phyloP scores from a whole-genome alignment of 2,888 invertebrate species.

The Limnephilus marmoratus region DNA sequence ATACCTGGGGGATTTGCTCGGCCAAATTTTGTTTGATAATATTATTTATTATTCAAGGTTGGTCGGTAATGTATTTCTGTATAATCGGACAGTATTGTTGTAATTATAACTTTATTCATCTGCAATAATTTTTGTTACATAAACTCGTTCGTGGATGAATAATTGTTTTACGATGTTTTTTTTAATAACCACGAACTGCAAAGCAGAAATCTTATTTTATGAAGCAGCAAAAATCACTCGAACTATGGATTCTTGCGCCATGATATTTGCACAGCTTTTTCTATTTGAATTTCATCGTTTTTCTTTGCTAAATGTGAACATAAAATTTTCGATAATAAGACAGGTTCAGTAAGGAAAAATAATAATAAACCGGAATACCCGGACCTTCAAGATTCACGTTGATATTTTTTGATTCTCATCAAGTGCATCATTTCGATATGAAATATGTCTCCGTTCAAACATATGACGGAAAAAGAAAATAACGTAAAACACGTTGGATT shows the following conservation, averaged over 20 bases:
- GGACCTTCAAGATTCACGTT: not conserved
- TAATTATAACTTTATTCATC: not conserved
- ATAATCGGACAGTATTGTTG: not conserved
- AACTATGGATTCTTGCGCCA: not conserved
- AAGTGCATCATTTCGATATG: not conserved
- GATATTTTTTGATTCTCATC: not conserved
- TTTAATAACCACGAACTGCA: not conserved
- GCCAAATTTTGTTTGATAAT: not conserved
- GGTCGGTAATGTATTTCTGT: not conserved
- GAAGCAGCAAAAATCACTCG: not conserved
- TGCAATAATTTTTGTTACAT: not conserved
- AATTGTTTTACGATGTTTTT: too few species aligned
- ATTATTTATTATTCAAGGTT: not conserved
- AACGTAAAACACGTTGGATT: not conserved
- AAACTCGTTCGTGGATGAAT: not conserved
- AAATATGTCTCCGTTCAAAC: not conserved
- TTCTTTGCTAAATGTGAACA: not conserved
- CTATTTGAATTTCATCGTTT: not conserved
- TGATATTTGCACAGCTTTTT: not conserved
- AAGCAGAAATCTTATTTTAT: not conserved
- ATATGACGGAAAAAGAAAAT: not conserved
- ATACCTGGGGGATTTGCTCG: not conserved
- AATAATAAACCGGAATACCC: not conserved
- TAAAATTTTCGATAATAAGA: not conserved
- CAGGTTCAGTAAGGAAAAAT: not conserved